phyloP scores from a whole-genome alignment of 2,797 vertebrate genomes.

The Pseudochirops corinnae region DNA sequence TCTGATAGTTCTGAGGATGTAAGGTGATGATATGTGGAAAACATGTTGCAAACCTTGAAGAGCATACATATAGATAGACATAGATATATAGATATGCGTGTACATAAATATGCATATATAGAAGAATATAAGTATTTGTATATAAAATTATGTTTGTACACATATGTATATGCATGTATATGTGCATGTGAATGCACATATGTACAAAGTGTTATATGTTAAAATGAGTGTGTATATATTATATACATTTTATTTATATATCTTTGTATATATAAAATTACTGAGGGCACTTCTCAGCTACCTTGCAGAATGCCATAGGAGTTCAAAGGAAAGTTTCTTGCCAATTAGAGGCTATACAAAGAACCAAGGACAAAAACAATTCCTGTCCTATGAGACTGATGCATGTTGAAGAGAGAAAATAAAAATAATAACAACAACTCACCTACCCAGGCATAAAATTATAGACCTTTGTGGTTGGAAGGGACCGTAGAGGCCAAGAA shows the following conservation, averaged over 20 bases:
- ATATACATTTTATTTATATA: background rate
- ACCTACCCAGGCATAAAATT: background rate
- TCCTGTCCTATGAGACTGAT: accelerated
- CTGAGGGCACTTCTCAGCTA: background rate
- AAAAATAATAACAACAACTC: background rate
- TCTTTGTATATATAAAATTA: background rate
- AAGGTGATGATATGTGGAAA: background rate
- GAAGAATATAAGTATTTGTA: background rate
- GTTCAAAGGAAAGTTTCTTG: background rate
- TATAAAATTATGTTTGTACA: too few relatives aligned
- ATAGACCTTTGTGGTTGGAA: background rate
- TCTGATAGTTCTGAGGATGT: background rate
- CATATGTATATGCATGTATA: background rate
- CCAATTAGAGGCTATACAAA: background rate
- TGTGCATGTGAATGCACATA: background rate
- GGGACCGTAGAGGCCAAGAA: background rate
- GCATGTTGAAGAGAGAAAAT: background rate
- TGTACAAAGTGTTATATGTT: too few relatives aligned
- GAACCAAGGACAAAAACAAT: background rate
- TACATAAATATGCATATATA: background rate
- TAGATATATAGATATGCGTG: too few relatives aligned
- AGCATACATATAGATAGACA: background rate
- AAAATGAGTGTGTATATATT: background rate
- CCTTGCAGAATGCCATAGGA: background rate
- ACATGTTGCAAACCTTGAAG: background rate